Conservation (phyloP, 2,113 vertebrate genomes). For the Macrotus californicus region DNA sequence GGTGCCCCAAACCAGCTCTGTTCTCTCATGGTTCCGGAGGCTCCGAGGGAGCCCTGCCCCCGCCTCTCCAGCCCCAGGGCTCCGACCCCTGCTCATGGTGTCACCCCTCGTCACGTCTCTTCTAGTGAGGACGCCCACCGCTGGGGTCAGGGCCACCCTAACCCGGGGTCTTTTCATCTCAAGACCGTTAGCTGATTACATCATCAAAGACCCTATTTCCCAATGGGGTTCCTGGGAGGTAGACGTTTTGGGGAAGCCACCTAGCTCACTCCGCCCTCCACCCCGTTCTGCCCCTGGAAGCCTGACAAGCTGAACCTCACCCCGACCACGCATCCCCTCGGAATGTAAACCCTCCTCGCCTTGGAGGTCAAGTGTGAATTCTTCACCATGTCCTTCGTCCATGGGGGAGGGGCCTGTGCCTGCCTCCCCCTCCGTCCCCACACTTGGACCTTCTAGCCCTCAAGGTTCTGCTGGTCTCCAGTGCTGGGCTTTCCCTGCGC, state of each 20-base stretch:
- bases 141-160: not conserved
- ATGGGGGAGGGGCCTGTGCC: not conserved
- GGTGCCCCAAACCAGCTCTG: not conserved
- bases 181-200: not conserved
- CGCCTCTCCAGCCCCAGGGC: not conserved
- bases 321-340: fast-evolving
- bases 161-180: no score
- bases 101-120: not conserved
- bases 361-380: not conserved
- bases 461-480: fast-evolving
- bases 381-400: not conserved
- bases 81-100: fast-evolving
- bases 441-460: fast-evolving
- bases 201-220: not conserved
- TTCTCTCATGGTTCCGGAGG: not conserved
- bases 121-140: fast-evolving
- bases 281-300: not conserved
- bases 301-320: not conserved
- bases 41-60: fast-evolving
- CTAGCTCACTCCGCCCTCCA: fast-evolving
- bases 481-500: not conserved
- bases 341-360: not conserved
- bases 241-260: not conserved
- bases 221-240: not conserved
- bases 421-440: not conserved